phyloP scores from a whole-genome alignment of 2,797 vertebrate genomes.

The Acanthurus tractus region DNA sequence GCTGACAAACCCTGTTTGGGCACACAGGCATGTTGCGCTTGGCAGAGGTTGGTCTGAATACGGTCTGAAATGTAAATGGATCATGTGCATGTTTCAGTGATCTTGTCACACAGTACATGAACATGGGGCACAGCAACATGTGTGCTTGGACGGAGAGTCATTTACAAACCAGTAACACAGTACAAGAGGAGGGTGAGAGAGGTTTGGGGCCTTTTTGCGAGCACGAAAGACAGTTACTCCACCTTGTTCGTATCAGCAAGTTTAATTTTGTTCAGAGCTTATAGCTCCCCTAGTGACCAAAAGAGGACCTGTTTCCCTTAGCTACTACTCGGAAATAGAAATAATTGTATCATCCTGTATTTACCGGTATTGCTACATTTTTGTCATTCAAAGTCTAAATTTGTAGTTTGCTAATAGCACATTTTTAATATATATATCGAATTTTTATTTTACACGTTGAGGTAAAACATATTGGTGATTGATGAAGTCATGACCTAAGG shows the following conservation, averaged over 20 bases:
- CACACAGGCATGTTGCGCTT: constrained; percentile 58
- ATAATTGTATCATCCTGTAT: constrained; percentile 1
- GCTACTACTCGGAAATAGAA: not conserved
- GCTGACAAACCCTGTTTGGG: constrained; percentile 69
- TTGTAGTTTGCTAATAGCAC: not conserved
- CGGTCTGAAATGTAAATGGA: constrained; percentile 54
- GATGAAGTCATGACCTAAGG: too few relatives aligned
- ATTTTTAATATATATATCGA: not conserved
- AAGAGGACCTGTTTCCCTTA: not conserved
- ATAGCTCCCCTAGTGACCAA: constrained; percentile 52
- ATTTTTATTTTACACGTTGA: too few relatives aligned
- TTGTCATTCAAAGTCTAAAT: not conserved
- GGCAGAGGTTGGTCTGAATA: constrained; percentile 59
- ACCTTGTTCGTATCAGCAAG: constrained; percentile 3
- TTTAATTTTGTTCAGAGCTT: constrained; percentile 23
- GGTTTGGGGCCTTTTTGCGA: constrained; percentile 11
- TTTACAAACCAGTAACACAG: constrained; percentile 23
- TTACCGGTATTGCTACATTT: not conserved
- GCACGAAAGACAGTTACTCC: constrained; percentile 27
- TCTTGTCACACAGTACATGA: constrained; percentile 57
- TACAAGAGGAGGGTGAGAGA: constrained; percentile 1
- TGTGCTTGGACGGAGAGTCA: constrained; percentile 33
- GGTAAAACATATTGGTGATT: too few relatives aligned
- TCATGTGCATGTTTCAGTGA: constrained; percentile 57
- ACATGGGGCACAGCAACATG: constrained; percentile 45